phyloP scores from a whole-genome alignment of 2,797 vertebrate genomes.

The Gymnoscopelus microlampas region DNA sequence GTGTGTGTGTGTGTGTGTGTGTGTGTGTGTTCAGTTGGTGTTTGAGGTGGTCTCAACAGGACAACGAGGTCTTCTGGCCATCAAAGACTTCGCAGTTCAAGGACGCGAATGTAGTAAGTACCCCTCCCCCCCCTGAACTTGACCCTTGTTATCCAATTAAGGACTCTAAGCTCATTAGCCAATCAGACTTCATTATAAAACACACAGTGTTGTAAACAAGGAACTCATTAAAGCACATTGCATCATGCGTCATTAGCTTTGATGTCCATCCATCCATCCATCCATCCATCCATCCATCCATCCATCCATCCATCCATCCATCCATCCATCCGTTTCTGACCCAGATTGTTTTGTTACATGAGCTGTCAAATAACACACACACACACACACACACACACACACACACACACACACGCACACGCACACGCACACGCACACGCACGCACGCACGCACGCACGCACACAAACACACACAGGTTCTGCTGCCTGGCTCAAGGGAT shows the following conservation, averaged over 20 bases:
- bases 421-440: slow-evolving; percentile 8
- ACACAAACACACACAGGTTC: neutral
- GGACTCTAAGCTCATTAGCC: no score
- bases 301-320: no score
- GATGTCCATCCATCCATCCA: no score
- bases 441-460: no score
- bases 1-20: no score
- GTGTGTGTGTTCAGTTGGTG: slow-evolving; percentile 80
- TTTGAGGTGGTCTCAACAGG: slow-evolving; percentile 91
- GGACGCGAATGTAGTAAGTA: slow-evolving; percentile 95
- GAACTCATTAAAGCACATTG: no score
- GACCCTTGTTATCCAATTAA: no score
- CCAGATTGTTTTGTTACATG: slow-evolving; percentile 37
- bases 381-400: neutral
- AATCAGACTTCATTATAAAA: no score
- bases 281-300: slow-evolving; percentile 1
- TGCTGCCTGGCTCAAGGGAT: slow-evolving; percentile 34
- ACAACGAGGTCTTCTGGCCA: slow-evolving; percentile 88
- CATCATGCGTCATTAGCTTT: no score
- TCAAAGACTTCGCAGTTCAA: slow-evolving; percentile 92
- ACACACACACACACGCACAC: slow-evolving; percentile 8
- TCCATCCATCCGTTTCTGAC: neutral
- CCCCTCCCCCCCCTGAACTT: slow-evolving; percentile 1
- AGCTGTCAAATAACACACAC: neutral
- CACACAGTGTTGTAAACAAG: no score